Conservation (phyloP, 64 coral and sea anemone species). For the Catalaphyllia jardinei region DNA sequence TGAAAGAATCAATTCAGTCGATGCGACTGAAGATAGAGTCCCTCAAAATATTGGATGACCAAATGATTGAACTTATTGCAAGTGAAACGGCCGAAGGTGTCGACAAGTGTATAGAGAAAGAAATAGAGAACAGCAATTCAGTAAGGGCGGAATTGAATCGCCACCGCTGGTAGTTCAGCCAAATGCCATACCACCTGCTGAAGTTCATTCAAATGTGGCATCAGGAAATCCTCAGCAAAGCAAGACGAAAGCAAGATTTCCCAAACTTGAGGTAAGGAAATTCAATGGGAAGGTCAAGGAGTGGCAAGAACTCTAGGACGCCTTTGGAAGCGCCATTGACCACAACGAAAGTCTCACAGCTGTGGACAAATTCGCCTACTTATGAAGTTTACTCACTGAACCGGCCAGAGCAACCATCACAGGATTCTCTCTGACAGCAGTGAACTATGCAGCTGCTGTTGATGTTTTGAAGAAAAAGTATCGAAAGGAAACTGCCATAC, state of each 20-base stretch:
- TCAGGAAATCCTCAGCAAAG: neutral
- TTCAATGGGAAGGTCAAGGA: slow-evolving; percentile 27
- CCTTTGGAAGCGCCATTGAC: slow-evolving; percentile 30
- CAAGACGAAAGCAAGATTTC: slow-evolving; percentile 23
- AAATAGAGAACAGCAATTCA: too few relatives aligned
- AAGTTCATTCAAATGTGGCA: too few relatives aligned
- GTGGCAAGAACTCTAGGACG: slow-evolving; percentile 57
- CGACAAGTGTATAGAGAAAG: too few relatives aligned
- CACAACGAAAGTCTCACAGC: slow-evolving; percentile 40
- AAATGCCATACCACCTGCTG: too few relatives aligned
- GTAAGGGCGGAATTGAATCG: too few relatives aligned
- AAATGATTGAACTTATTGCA: too few relatives aligned
- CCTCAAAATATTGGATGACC: too few relatives aligned
- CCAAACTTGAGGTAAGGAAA: slow-evolving; percentile 47
- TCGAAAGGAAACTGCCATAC: slow-evolving; percentile 18
- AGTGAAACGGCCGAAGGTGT: too few relatives aligned
- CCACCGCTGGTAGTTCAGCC: too few relatives aligned
- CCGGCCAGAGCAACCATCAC: neutral
- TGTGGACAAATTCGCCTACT: slow-evolving; percentile 44
- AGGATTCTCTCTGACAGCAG: slow-evolving; percentile 25
- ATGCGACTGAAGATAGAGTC: too few relatives aligned
- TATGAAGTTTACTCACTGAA: neutral
- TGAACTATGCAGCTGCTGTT: slow-evolving; percentile 21
- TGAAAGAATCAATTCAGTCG: too few relatives aligned
- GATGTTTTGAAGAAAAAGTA: neutral